A percentile compares a stretch with the other conserved stretches of the same genome.
Conservation (phyloP, 1,140 invertebrate species). For the Heliconius congener region DNA sequence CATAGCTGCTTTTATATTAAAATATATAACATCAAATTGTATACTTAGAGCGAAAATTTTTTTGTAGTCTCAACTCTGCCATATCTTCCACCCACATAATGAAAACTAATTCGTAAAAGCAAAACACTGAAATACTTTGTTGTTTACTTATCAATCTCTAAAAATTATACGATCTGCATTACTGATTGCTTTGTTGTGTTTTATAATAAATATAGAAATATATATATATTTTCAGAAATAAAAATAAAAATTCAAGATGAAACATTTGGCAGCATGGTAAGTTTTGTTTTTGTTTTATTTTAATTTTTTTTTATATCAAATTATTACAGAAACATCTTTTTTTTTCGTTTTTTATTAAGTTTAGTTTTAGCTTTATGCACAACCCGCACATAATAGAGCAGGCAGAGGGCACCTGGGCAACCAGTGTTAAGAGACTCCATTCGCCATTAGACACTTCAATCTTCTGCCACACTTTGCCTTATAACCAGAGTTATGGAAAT, state of each 20-base stretch:
- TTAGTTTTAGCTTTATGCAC: too few species aligned
- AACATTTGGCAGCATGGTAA: slow-evolving; percentile 72
- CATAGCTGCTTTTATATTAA: background rate
- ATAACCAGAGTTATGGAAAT: too few species aligned
- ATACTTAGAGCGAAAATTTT: background rate
- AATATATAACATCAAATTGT: background rate
- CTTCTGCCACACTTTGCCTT: too few species aligned
- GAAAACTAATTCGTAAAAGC: background rate
- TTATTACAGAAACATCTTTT: background rate
- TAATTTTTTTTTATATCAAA: too few species aligned
- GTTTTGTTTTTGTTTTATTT: slow-evolving; percentile 19
- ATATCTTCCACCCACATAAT: background rate
- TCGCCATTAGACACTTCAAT: too few species aligned
- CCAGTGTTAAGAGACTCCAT: too few species aligned
- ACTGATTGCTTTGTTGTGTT: background rate
- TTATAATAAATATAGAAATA: background rate
- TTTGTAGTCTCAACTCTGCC: background rate
- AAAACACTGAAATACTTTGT: background rate
- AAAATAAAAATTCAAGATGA: slow-evolving; percentile 49
- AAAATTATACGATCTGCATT: slow-evolving; percentile 12
- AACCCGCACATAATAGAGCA: too few species aligned
- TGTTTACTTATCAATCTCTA: slow-evolving; percentile 7
- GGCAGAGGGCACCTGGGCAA: too few species aligned
- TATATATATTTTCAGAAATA: background rate
- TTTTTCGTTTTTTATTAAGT: too few species aligned